phyloP scores from a whole-genome alignment of 1,140 invertebrate species.

The Drosophila obscura region DNA sequence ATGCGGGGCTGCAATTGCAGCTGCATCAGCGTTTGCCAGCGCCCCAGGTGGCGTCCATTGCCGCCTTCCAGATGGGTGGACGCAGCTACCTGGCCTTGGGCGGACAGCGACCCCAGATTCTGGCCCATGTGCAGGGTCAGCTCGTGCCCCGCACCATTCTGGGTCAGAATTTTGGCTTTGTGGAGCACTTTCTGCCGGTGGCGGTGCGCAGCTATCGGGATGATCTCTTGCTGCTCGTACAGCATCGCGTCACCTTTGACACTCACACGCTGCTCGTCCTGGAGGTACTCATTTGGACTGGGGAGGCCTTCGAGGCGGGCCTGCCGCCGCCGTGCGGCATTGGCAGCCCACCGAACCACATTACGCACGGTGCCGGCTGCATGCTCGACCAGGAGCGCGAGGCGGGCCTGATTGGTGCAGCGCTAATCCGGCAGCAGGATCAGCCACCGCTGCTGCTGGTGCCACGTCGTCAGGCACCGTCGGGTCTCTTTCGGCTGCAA shows the following conservation, averaged over 20 bases:
- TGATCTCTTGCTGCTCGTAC: conserved; percentile 85
- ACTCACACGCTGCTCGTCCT: conserved; percentile 82
- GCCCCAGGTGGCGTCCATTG: conserved; percentile 47
- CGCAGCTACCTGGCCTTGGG: conserved; percentile 84
- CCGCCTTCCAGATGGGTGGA: conserved; percentile 83
- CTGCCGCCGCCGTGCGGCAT: conserved; percentile 83
- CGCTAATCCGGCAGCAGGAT: conserved; percentile 63
- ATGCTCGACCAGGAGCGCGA: conserved; percentile 78
- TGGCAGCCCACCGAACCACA: conserved; percentile 49
- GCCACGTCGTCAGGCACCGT: conserved; percentile 61
- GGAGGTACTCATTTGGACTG: conserved; percentile 85
- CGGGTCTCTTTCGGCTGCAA: conserved; percentile 70
- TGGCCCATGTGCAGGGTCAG: conserved; percentile 73
- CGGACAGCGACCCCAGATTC: conserved; percentile 83
- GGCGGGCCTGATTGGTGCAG: conserved; percentile 67
- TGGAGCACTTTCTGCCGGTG: conserved; percentile 84
- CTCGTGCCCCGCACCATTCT: conserved; percentile 76
- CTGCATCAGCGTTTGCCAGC: conserved; percentile 44
- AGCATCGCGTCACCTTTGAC: conserved; percentile 83
- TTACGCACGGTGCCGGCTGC: conserved; percentile 75
- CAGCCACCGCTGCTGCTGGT: conserved; percentile 79
- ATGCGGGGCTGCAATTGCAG: conserved; percentile 43
- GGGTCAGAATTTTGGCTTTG: conserved; percentile 74
- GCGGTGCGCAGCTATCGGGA: conserved; percentile 84
- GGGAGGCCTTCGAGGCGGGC: conserved; percentile 84